Conservation (phyloP, 2,113 vertebrate genomes). For the Deroptyus accipitrinus region DNA sequence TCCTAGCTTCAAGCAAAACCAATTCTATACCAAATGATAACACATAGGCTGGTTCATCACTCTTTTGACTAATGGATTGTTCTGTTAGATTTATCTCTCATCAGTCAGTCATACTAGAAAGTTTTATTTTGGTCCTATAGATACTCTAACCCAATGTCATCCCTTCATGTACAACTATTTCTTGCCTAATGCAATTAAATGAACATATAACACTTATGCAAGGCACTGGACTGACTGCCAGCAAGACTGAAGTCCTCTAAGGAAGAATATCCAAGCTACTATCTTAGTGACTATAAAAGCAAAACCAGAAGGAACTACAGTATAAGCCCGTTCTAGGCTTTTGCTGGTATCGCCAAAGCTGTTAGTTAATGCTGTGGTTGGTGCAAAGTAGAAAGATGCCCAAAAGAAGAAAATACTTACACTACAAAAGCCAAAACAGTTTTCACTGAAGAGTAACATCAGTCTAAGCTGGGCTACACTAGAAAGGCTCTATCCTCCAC, state of each 20-base stretch:
- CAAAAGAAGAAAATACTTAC: neutral
- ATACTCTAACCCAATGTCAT: neutral
- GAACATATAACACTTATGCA: neutral
- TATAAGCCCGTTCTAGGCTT: neutral
- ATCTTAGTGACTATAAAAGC: neutral
- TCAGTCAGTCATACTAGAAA: neutral
- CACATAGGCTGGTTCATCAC: neutral
- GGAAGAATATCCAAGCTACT: neutral
- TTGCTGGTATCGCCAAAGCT: neutral
- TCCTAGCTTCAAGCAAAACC: neutral
- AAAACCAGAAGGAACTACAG: neutral
- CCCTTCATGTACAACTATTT: neutral
- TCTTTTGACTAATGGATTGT: neutral
- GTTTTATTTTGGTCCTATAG: slow-evolving; percentile 40
- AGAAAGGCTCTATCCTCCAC: neutral
- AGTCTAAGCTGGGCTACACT: neutral
- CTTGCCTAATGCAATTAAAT: neutral
- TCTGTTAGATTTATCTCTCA: neutral
- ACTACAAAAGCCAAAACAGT: neutral
- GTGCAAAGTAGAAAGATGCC: neutral
- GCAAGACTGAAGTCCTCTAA: neutral
- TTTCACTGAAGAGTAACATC: neutral
- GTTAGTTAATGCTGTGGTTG: neutral
- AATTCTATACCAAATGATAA: neutral
- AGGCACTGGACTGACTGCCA: neutral